Conservation (phyloP, 1,140 invertebrate genomes). For the Thaumetopoea pityocampa region DNA sequence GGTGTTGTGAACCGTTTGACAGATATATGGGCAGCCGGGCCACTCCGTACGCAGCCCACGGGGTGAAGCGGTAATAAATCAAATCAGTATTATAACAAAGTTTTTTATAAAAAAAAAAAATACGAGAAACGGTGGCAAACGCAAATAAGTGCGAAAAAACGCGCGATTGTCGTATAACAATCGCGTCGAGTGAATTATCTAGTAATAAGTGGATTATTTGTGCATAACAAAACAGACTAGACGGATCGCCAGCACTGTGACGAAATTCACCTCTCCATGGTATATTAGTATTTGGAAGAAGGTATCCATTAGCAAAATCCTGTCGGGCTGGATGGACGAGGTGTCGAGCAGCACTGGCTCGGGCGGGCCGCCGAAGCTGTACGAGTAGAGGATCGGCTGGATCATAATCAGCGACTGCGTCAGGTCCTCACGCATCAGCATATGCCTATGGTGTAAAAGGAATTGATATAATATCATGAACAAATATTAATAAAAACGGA, state of each 20-base stretch:
- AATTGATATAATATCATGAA: not conserved
- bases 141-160: too few relatives aligned
- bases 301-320: conserved; percentile 99
- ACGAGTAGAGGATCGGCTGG: conserved; percentile 98
- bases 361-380: conserved; percentile 97
- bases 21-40: too few relatives aligned
- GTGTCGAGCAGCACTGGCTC: conserved; percentile 98
- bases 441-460: conserved; percentile 83
- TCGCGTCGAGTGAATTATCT: too few relatives aligned
- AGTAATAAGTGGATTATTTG: too few relatives aligned
- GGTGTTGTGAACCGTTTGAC: too few relatives aligned
- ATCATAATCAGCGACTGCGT: conserved; percentile 99
- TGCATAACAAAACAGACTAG: not conserved
- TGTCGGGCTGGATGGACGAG: conserved; percentile 96
- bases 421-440: conserved; percentile 97
- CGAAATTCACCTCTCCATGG: conserved; percentile 91
- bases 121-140: too few relatives aligned
- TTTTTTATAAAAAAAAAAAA: too few relatives aligned
- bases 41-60: too few relatives aligned
- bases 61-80: too few relatives aligned
- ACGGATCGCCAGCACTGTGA: not conserved
- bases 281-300: conserved; percentile 99
- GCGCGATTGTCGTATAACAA: too few relatives aligned
- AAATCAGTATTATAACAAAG: too few relatives aligned
- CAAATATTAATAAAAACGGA: not conserved